phyloP scores from a whole-genome alignment of 2,888 invertebrate species.

The Epiblema foenella region DNA sequence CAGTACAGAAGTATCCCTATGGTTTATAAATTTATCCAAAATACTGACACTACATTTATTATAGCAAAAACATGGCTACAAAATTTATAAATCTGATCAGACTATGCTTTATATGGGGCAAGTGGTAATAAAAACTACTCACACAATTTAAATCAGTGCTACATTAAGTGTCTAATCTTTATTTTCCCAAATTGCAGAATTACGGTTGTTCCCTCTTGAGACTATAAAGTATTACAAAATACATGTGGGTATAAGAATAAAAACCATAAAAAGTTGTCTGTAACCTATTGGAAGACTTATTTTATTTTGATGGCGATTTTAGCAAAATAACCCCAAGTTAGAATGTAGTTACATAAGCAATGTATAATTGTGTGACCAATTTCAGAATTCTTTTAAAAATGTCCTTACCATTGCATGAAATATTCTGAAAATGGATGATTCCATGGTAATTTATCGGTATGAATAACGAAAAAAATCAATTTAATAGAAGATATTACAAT shows the following conservation, averaged over 20 bases:
- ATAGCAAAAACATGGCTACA: conserved; percentile 78
- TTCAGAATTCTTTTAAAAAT: neutral
- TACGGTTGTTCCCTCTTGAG: conserved; percentile 64
- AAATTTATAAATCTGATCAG: conserved; percentile 71
- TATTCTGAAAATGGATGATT: conserved; percentile 56
- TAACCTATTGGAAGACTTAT: conserved; percentile 83
- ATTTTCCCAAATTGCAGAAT: conserved; percentile 31
- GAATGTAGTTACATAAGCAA: conserved; percentile 45
- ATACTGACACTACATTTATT: conserved; percentile 75
- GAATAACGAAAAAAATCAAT: conserved; percentile 16
- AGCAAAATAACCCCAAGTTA: conserved; percentile 16
- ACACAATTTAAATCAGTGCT: conserved; percentile 14
- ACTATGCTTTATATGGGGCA: conserved; percentile 60
- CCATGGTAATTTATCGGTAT: conserved; percentile 63
- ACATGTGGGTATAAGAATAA: conserved; percentile 45
- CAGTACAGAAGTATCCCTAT: conserved; percentile 65
- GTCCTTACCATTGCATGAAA: neutral
- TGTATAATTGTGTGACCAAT: conserved; percentile 20
- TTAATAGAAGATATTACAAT: neutral
- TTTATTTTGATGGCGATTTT: conserved; percentile 61
- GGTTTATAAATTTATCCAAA: conserved; percentile 74
- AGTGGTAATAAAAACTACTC: conserved; percentile 53
- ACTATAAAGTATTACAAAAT: conserved; percentile 37
- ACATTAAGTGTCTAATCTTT: neutral
- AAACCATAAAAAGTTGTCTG: conserved; percentile 59